These are phyloP conservation scores for Nothobranchius kuhntae DNA, from an alignment of 2,113 vertebrate genomes.

Conservation along the genomic window DNA sequence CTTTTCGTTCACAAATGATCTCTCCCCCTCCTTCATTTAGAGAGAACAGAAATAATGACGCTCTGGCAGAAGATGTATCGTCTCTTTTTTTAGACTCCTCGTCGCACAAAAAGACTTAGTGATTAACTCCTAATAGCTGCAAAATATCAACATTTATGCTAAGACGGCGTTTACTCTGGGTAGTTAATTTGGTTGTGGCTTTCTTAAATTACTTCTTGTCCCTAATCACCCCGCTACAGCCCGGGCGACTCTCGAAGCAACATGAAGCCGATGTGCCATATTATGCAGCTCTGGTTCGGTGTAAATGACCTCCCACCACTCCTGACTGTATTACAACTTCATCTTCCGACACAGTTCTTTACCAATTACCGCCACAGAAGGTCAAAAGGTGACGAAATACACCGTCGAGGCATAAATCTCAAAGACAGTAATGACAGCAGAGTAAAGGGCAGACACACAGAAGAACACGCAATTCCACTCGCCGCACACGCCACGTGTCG, in stretches of 20 bases:
- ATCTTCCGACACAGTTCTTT: constrained; percentile 50
- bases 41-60: constrained; percentile 43
- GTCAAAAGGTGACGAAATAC: constrained; percentile 59
- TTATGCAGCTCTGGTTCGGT: constrained; percentile 49
- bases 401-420: constrained; percentile 62
- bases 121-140: constrained; percentile 37
- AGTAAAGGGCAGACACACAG: constrained; percentile 53
- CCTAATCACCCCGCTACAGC: constrained; percentile 51
- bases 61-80: constrained; percentile 32
- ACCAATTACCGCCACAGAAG: constrained; percentile 63
- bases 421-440: constrained; percentile 55
- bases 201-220: constrained; percentile 51
- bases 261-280: constrained; percentile 54
- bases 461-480: constrained; percentile 3
- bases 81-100: constrained; percentile 10
- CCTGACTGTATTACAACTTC: constrained; percentile 57
- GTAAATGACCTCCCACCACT: constrained; percentile 41
- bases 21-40: constrained; percentile 32
- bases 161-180: constrained; percentile 28
- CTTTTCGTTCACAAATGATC: constrained; percentile 42
- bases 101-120: constrained; percentile 9
- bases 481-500: constrained; percentile 9
- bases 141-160: constrained; percentile 49
- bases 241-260: constrained; percentile 38
- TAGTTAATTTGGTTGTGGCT: constrained; percentile 32